A percentile compares a stretch with the other conserved stretches of the same genome.
Evolutionary conservation across 1,140 invertebrate species (phyloP).

Genomic region (Pseudomyrmex gracilis): DNA sequence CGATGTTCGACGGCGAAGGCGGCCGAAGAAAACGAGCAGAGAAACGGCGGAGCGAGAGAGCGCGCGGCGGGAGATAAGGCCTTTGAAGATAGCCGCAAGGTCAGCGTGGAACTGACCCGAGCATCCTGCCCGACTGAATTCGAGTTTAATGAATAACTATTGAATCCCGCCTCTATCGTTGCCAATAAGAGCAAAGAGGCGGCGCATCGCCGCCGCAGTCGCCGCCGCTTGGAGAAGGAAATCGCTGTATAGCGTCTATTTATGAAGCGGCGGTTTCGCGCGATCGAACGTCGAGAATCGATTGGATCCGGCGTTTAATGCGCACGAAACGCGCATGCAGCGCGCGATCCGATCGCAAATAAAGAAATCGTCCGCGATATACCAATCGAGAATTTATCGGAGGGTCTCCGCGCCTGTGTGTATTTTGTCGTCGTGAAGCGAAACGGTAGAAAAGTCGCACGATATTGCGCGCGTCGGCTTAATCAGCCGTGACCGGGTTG

Average conservation of each 20-base stretch:
- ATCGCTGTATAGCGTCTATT: conserved; percentile 66
- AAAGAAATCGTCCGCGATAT: conserved; percentile 17
- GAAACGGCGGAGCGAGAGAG: conserved; percentile 67
- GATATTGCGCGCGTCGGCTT: conserved; percentile 59
- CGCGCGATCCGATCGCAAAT: conserved; percentile 18
- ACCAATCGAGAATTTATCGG: conserved; percentile 43
- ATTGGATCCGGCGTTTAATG: conserved; percentile 35
- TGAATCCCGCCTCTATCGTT: conserved; percentile 83
- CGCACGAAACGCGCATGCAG: conserved; percentile 1
- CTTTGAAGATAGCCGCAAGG: conserved; percentile 84
- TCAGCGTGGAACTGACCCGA: conserved; percentile 81
- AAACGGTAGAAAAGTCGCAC: conserved; percentile 16
- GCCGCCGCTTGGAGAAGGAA: conserved; percentile 63
- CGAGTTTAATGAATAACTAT: conserved; percentile 85
- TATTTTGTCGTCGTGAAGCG: not conserved
- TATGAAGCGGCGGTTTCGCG: conserved; percentile 74
- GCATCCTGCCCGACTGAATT: conserved; percentile 83
- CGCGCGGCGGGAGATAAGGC: conserved; percentile 80
- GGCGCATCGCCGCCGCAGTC: conserved; percentile 58
- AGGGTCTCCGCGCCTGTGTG: not conserved
- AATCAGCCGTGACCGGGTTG: conserved; percentile 81
- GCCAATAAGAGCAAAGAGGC: conserved; percentile 80
- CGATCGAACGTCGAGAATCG: conserved; percentile 61
- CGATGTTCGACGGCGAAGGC: conserved; percentile 27
- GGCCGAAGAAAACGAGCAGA: conserved; percentile 64